These are phyloP conservation scores for Gymnarchus niloticus DNA, from an alignment of 2,113 vertebrate species.

Conservation along the genomic window DNA sequence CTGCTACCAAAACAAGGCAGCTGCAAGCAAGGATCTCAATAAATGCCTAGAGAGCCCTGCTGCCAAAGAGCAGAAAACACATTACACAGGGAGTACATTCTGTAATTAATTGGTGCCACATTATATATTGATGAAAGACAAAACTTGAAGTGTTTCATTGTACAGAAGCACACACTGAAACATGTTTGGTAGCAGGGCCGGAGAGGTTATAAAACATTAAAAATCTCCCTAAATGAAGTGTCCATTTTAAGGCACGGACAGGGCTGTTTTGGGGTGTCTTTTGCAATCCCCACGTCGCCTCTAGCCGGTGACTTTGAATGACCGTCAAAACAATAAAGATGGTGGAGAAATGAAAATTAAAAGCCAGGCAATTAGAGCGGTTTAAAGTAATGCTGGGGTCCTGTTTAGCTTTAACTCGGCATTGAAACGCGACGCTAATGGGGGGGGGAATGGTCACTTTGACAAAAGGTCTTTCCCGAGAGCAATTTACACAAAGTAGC, in stretches of 20 bases:
- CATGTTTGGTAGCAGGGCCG: slow-evolving; percentile 28
- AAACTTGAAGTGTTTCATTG: slow-evolving; percentile 43
- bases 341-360: slow-evolving; percentile 34
- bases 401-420: slow-evolving; percentile 36
- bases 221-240: slow-evolving; percentile 36
- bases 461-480: slow-evolving; percentile 35
- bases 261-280: slow-evolving; percentile 36
- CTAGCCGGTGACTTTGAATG: slow-evolving; percentile 31
- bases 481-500: slow-evolving; percentile 40
- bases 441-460: slow-evolving; percentile 43
- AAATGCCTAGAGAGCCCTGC: neutral
- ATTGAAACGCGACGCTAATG: slow-evolving; percentile 31
- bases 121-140: slow-evolving; percentile 47
- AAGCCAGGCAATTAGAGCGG: slow-evolving; percentile 53
- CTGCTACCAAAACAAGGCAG: neutral
- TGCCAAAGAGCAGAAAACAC: neutral
- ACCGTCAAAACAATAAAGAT: slow-evolving; percentile 51
- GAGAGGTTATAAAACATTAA: slow-evolving; percentile 47
- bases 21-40: neutral
- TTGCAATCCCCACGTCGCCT: slow-evolving; percentile 25
- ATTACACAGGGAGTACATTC: slow-evolving; percentile 30
- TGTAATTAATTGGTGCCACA: slow-evolving; percentile 41
- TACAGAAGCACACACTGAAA: slow-evolving; percentile 18
- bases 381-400: slow-evolving; percentile 47
- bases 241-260: slow-evolving; percentile 33